phyloP scores from a whole-genome alignment of 2,797 vertebrate species.

The Mionectes olivaceus region DNA sequence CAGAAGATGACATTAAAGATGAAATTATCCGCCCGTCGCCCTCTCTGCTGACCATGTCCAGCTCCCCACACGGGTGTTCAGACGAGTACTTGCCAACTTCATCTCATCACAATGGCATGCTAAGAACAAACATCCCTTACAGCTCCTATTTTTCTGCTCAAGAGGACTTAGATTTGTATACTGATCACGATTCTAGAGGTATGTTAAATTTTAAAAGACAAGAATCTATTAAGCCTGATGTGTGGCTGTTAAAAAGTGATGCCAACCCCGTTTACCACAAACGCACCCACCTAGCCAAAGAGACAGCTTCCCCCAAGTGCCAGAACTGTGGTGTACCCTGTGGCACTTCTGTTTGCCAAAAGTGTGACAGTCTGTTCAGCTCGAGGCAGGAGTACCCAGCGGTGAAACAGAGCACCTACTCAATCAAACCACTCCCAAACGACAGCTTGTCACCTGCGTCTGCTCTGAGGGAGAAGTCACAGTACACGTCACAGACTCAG shows the following conservation, averaged over 20 bases:
- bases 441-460: slow-evolving; percentile 70
- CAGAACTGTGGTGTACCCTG: slow-evolving; percentile 89
- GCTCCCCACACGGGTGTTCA: slow-evolving; percentile 85
- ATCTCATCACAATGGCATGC: slow-evolving; percentile 82
- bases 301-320: slow-evolving; percentile 84
- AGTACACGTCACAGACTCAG: slow-evolving; percentile 70
- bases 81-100: slow-evolving; percentile 88
- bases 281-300: slow-evolving; percentile 81
- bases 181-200: slow-evolving; percentile 82
- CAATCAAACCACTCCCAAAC: slow-evolving; percentile 70
- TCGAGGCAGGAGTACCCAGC: slow-evolving; percentile 73
- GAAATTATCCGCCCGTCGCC: slow-evolving; percentile 91
- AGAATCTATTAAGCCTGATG: slow-evolving; percentile 76
- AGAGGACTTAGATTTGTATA: slow-evolving; percentile 95
- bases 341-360: slow-evolving; percentile 88
- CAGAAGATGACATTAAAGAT: slow-evolving; percentile 91
- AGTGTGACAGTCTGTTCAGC: slow-evolving; percentile 81
- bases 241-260: slow-evolving; percentile 78
- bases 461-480: slow-evolving; percentile 74
- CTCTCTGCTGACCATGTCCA: slow-evolving; percentile 87
- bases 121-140: slow-evolving; percentile 78
- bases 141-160: slow-evolving; percentile 85
- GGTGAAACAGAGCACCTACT: slow-evolving; percentile 74
- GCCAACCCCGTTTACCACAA: slow-evolving; percentile 79
- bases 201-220: slow-evolving; percentile 76